Evolutionary conservation across 1,140 invertebrate genomes (phyloP).

Genomic region (Drosophila miranda): DNA sequence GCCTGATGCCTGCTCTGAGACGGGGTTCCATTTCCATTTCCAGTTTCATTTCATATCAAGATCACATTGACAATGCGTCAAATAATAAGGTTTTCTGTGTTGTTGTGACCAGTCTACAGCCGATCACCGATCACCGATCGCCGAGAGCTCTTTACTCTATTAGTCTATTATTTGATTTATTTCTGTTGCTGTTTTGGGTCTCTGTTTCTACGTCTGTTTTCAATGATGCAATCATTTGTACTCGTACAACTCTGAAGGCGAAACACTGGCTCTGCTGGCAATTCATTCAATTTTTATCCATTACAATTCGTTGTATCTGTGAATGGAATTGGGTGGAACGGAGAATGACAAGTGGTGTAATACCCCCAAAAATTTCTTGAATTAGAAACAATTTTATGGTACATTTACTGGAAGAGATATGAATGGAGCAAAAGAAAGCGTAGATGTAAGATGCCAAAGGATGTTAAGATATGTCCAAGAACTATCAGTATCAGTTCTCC

Average conservation of each 20-base stretch:
- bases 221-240: slow-evolving; percentile 75
- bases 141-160: slow-evolving; percentile 61
- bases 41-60: slow-evolving; percentile 68
- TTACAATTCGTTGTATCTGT: slow-evolving; percentile 6
- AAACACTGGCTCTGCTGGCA: slow-evolving; percentile 24
- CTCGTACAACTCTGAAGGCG: slow-evolving; percentile 12
- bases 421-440: slow-evolving; percentile 1
- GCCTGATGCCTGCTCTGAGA: no score
- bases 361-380: slow-evolving; percentile 6
- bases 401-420: slow-evolving; percentile 20
- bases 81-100: slow-evolving; percentile 62
- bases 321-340: slow-evolving; percentile 17
- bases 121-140: no score
- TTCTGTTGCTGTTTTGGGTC: slow-evolving; percentile 12
- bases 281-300: slow-evolving; percentile 41
- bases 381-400: slow-evolving; percentile 36
- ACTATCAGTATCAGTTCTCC: no score
- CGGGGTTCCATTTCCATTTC: slow-evolving; percentile 25
- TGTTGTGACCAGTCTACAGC: slow-evolving; percentile 10
- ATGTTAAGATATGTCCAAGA: background rate
- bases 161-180: slow-evolving; percentile 65
- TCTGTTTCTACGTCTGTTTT: slow-evolving; percentile 33
- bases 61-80: slow-evolving; percentile 80
- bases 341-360: slow-evolving; percentile 33
- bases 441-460: no score